Evolutionary conservation across 2,797 vertebrate species (phyloP).

Genomic region (Bradypus variegatus): DNA sequence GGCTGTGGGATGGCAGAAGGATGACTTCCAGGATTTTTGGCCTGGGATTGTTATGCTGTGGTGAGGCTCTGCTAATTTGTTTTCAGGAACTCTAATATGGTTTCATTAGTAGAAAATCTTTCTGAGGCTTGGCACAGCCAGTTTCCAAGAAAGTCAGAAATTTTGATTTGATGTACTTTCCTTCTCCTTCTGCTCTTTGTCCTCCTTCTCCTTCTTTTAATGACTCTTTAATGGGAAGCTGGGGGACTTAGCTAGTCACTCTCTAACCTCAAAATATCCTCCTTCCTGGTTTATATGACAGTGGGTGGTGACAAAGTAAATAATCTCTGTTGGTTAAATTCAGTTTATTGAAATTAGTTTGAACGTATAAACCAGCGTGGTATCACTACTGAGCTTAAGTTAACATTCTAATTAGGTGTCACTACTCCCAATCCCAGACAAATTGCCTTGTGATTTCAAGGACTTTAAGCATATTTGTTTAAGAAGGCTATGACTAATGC

Average conservation of each 20-base stretch:
- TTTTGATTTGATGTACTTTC: not conserved
- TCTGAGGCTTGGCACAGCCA: not conserved
- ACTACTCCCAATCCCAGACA: constrained; percentile 13
- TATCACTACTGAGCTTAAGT: constrained; percentile 39
- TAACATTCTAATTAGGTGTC: constrained; percentile 52
- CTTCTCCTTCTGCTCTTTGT: too few relatives aligned
- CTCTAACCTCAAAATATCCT: not conserved
- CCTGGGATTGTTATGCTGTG: not conserved
- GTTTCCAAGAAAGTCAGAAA: not conserved
- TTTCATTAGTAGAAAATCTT: not conserved
- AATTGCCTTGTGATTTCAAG: constrained; percentile 40
- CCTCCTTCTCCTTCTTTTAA: not conserved
- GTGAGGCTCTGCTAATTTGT: not conserved
- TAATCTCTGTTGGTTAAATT: constrained; percentile 26
- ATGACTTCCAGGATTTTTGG: not conserved
- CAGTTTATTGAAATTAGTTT: constrained; percentile 44
- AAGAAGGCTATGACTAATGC: constrained; percentile 19
- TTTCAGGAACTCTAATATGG: not conserved
- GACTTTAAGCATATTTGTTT: constrained; percentile 34
- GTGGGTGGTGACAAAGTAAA: not conserved
- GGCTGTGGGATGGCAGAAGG: not conserved
- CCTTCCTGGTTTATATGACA: constrained; percentile 29
- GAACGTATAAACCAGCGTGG: constrained; percentile 33
- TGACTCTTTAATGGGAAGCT: not conserved
- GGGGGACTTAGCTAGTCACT: not conserved